Evolutionary conservation across 1,140 invertebrate species (phyloP), one percentile per base, ranked within the genome.

Genomic region (Steinernema feltiae): DNA sequence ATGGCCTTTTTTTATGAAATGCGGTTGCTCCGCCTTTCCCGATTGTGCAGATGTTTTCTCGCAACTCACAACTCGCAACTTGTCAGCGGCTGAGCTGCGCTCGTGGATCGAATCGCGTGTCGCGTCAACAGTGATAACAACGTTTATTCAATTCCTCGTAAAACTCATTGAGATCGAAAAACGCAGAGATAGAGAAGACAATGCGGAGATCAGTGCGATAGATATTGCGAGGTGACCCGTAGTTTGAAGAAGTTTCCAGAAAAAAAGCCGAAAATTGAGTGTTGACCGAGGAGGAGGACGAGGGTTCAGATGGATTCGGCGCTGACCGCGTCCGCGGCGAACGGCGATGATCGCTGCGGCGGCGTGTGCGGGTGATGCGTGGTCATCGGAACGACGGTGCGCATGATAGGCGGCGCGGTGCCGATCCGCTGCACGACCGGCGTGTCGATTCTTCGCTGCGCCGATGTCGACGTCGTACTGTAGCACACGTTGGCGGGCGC

Each of bases 171-270:
- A 63, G 53, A 63, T 63, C 53, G 24, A 15, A 15, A 21, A 27
- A 63, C 7, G 24, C 2, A 12, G 53, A 63, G 53, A 63, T 63
- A 63, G 53, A 63, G n/a, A n/a, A 63, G 24, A 63, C 53, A 63
- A 63, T 21, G 7, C 53, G 24, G 53, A 63, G 53, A 63, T 63
- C 53, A 63, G 24, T 63, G 12, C 41, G 41, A 63, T 17, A 27
- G 53, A 63, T 63, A 63, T 63, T 63, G 53, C 53, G 53, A 63
- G 24, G 15, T n/a, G 24, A 63, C 53, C 53, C 53, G 53, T 63
- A 41, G 18, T 41, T 41, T 7, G 18, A 41, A 18, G 35, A 7
- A 18, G 35, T 41, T 41, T 41, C 35, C 35, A 18, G 35, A n/a
- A n/a, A n/a, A 46, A 46, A 46, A 17, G 7, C 7, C 12, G 53